phyloP scores from a whole-genome alignment of 2,888 invertebrate genomes.

The Antitype chi region DNA sequence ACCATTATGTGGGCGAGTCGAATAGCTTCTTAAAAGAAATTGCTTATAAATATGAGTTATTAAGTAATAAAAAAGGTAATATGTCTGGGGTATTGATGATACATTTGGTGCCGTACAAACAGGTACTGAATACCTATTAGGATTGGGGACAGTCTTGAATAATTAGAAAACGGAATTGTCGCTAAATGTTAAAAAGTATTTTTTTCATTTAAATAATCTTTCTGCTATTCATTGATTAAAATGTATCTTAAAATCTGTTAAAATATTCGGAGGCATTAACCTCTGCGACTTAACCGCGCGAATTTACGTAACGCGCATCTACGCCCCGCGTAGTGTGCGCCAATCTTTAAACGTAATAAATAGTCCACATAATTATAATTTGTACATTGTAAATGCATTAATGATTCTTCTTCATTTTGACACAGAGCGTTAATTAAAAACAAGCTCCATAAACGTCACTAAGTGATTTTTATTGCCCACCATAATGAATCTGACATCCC shows the following conservation, averaged over 20 bases:
- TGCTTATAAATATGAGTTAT: constrained; percentile 58
- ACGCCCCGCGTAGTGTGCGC: background rate
- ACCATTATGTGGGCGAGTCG: constrained; percentile 57
- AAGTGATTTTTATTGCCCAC: constrained; percentile 73
- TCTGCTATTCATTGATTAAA: constrained; percentile 38
- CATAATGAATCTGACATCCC: constrained; percentile 58
- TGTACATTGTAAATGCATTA: constrained; percentile 64
- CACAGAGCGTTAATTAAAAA: constrained; percentile 67
- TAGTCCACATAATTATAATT: constrained; percentile 50
- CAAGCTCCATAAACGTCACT: constrained; percentile 70
- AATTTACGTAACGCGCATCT: constrained; percentile 28
- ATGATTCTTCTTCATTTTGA: constrained; percentile 67
- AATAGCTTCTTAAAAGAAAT: constrained; percentile 62
- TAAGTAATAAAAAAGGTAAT: constrained; percentile 56
- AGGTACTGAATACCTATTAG: constrained; percentile 10
- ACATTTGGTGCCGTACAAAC: constrained; percentile 50
- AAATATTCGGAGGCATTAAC: constrained; percentile 27
- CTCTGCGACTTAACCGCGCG: background rate
- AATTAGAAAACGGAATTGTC: constrained; percentile 32
- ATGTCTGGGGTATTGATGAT: constrained; percentile 48
- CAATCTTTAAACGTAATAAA: background rate
- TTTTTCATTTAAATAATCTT: constrained; percentile 13
- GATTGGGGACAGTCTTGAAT: constrained; percentile 20
- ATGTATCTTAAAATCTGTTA: constrained; percentile 10
- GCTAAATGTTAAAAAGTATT: constrained; percentile 7